Base-by-base conservation (phyloP, 2,113 vertebrate species). In the Nyctereutes procyonoides region DNA sequence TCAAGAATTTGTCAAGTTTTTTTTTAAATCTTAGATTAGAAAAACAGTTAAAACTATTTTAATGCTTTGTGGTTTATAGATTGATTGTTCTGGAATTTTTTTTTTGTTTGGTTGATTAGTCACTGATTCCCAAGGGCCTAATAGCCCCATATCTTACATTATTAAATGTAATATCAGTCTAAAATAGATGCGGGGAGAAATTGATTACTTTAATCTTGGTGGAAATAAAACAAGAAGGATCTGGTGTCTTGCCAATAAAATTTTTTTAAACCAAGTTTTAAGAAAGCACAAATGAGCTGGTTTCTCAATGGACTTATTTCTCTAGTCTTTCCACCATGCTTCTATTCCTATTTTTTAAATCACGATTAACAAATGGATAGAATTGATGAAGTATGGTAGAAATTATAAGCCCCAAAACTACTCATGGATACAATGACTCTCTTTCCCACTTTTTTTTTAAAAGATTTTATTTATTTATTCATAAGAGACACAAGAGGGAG, bases 271-370 rank as follows among this genome's bases (percentile, higher is more conserved):
- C 0, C 15, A 35, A 48, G 8, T 51, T 83, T 96, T 65, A 73
- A 90, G 48, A 86, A 93, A 93, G 32, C 51, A 92, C 38, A 91
- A 95, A 73, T 74, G 20, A 93, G 19, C 28, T 63, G 1, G 0
- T 53, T 97, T 92, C 53, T 90, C 74, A 74, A 58, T 8, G 92
- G 30, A 84, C n/a, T 90, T 77, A 87, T 69, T 88, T 89, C 38
- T 89, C 53, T 86, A 62, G 56, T 73, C 17, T 3, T 89, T 74
- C 89, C 65, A 56, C 62, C 7, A 71, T 26, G 1, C 10, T 71
- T 88, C 62, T 80, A 26, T 62, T 79, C 30, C 19, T 87, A 74
- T 62, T 93, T 81, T 4, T 17, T 82, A 84, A 87, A 77, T 67
- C 16, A 81, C 58, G 30, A 13, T 38, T 17, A 51, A 38, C n/a